Base-by-base conservation (phyloP, 2,888 invertebrate genomes). In the Amiota mariae region DNA sequence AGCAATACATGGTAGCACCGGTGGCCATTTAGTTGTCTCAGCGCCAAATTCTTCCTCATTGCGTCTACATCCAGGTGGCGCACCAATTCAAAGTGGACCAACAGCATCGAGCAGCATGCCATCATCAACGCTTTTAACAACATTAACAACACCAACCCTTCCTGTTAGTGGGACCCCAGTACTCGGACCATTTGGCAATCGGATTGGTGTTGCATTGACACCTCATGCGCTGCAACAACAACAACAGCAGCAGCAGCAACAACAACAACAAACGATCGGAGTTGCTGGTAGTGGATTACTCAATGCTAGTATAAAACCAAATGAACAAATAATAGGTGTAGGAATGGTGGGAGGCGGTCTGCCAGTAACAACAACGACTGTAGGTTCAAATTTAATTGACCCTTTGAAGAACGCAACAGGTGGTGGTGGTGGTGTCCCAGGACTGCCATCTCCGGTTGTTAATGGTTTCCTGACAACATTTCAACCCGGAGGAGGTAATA, bases 381-480 rank as follows among this genome's bases (percentile, higher is more conserved):
- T 15, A 66, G 36, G 18, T 57, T 36, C 59, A n/a, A n/a, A 49
- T 64, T 56, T 63, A 8, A 20, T 73, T 15, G 84, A 82, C 46
- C 66, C 72, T 13, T 73, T 78, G n/a, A 81, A 81, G 56, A 75
- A 24, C 13, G 49, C 72, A 66, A 67, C 72, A 51, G 51, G 70
- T 12, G 18, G 36, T 36, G 18, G 36, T 36, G 2, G 36, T 36
- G 36, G 36, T 36, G 6, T 36, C 0, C 36, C 36, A 36, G 36
- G 4, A 36, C 36, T 72, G 10, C 72, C 71, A 24, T 74, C 75
- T 66, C 56, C 75, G 18, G 71, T 79, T 63, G 66, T 76, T 10
- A 86, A 85, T 64, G 86, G 86, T 51, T 80, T 80, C 13, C 64
- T 79, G n/a, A 54, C 77, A 56, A 77, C 75, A 36, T 84, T 76